Evolutionary conservation across 2,797 vertebrate genomes (phyloP), one percentile per base, ranked within the genome.

Genomic region (Hypotaenidia okinawae): DNA sequence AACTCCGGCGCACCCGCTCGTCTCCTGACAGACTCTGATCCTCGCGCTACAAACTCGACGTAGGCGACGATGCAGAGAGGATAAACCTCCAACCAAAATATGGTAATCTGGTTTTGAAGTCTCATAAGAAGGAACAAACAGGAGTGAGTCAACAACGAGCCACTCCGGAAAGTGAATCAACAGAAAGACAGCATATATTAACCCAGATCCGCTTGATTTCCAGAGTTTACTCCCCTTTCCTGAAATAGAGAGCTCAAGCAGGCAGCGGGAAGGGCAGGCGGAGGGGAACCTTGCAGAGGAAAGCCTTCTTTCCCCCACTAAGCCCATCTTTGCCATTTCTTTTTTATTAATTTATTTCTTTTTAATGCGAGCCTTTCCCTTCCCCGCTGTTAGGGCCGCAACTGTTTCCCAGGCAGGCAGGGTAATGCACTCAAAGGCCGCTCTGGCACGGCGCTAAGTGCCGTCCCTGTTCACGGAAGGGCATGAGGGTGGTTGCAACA

Each of bases 11-110:
- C 64, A 1, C 80, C 58, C 75, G 64, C 84, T 93, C 3, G 3
- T 84, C 94, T 96, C 95, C 63, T 87, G 93, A 90, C 95, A 97
- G 95, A 94, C 94, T 97, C 94, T 45, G 90, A 94, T 95, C 87
- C 93, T 90, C 84, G 8, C 84, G 62, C 94, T 94, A 96, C 91
- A 93, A 95, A 93, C 94, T 72, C 43, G 35, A 93, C 61, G 95
- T 94, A 96, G 95, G 95, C 75, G 95, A 95, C 86, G 78, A 94
- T 63, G 91, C 95, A 93, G 94, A 93, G 95, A 97, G 95, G 95
- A 96, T 96, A 97, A 97, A 96, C 95, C 95, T 96, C 93, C 95
- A 94, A 92, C 94, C 90, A 82, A 94, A 96, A 96, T 76, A 95
- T 64, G 80, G 77, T 94, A 96, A 94, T 95, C 77, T 45, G 88